A percentile compares a stretch with the other conserved stretches of the same genome.
Conservation (phyloP, 2,888 invertebrate species). For the Thalpophila matura region DNA sequence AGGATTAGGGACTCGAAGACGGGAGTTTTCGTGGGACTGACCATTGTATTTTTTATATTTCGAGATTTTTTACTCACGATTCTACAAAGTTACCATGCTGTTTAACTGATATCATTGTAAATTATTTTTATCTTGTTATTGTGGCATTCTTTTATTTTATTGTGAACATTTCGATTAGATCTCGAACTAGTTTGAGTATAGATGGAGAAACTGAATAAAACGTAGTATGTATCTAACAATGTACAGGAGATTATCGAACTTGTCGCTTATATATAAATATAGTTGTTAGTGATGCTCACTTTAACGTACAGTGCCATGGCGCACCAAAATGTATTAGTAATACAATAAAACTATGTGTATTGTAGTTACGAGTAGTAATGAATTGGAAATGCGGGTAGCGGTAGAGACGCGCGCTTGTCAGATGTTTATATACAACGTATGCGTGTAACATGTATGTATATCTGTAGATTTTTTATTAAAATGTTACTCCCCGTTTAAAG, state of each 20-base stretch:
- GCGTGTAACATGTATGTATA: slow-evolving; percentile 57
- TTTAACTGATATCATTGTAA: slow-evolving; percentile 62
- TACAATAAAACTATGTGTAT: slow-evolving; percentile 64
- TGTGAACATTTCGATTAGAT: slow-evolving; percentile 54
- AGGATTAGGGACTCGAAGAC: slow-evolving; percentile 55
- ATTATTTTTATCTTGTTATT: slow-evolving; percentile 58
- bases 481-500: slow-evolving; percentile 50
- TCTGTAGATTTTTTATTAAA: slow-evolving; percentile 61
- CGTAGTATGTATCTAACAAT: slow-evolving; percentile 46
- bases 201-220: slow-evolving; percentile 37
- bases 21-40: slow-evolving; percentile 52
- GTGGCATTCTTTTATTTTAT: slow-evolving; percentile 48
- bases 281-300: slow-evolving; percentile 72
- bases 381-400: slow-evolving; percentile 66
- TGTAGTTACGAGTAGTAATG: slow-evolving; percentile 65
- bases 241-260: slow-evolving; percentile 53
- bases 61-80: slow-evolving; percentile 60
- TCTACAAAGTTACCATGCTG: slow-evolving; percentile 71
- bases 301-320: slow-evolving; percentile 77
- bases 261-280: slow-evolving; percentile 64
- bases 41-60: slow-evolving; percentile 63
- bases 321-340: slow-evolving; percentile 77
- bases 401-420: slow-evolving; percentile 54
- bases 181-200: slow-evolving; percentile 48
- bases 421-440: slow-evolving; percentile 46